phyloP scores from a whole-genome alignment of 2,797 vertebrate genomes.

The Gobionotothen gibberifrons region DNA sequence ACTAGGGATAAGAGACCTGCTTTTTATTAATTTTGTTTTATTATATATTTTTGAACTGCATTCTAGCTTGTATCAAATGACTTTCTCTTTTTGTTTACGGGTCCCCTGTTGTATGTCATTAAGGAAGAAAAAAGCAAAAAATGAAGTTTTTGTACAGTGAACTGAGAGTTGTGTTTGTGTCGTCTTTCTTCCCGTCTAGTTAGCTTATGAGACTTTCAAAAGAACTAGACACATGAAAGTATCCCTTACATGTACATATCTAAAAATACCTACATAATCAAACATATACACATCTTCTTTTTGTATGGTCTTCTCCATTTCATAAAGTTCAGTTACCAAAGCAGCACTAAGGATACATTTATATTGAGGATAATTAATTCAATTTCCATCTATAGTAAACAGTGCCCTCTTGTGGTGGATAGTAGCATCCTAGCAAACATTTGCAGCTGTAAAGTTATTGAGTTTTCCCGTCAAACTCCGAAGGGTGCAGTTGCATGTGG shows the following conservation, averaged over 20 bases:
- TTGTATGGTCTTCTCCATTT: no score
- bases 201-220: not conserved
- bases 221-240: not conserved
- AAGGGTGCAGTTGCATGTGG: not conserved
- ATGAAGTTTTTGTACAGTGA: conserved; percentile 87
- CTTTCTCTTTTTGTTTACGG: conserved; percentile 80
- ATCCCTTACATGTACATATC: not conserved
- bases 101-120: conserved; percentile 85
- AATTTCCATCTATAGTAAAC: not conserved
- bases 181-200: conserved; percentile 32
- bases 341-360: not conserved
- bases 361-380: not conserved
- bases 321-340: not conserved
- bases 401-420: conserved; percentile 56
- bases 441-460: conserved; percentile 4
- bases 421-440: not conserved
- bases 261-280: no score
- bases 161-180: conserved; percentile 48
- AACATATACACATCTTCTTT: no score
- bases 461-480: not conserved
- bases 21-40: conserved; percentile 85
- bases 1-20: conserved; percentile 85
- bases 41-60: conserved; percentile 85
- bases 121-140: conserved; percentile 82
- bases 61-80: conserved; percentile 86